Percentiles rank a stretch among this genome's conserved stretches.
These are phyloP conservation scores for Omphaloscelis lunosa DNA, from an alignment of 2,888 invertebrate species.

Conservation along the genomic window DNA sequence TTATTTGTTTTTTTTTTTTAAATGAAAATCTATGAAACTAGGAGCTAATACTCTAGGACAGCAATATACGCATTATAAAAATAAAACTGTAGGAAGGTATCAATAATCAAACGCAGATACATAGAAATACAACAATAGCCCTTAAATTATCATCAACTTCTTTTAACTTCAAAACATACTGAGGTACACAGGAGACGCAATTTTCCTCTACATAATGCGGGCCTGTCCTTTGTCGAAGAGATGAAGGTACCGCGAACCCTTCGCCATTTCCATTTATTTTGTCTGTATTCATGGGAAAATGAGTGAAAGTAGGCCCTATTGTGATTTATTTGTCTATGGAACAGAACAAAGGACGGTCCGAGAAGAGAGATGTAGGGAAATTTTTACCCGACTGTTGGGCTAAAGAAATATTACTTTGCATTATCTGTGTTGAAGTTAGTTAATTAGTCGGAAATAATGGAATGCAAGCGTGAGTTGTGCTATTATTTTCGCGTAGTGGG, in stretches of 20 bases:
- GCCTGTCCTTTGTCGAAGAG: conserved; percentile 53
- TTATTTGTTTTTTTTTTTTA: neutral
- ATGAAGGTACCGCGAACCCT: conserved; percentile 51
- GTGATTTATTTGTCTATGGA: conserved; percentile 58
- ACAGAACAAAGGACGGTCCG: conserved; percentile 49
- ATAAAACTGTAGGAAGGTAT: too few relatives aligned
- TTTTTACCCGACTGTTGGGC: conserved; percentile 27
- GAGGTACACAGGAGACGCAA: conserved; percentile 46
- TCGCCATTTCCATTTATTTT: conserved; percentile 62
- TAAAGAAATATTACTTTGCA: conserved; percentile 34
- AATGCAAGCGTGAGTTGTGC: conserved; percentile 3
- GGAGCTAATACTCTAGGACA: neutral
- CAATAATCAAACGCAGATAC: conserved; percentile 1
- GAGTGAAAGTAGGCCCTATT: conserved; percentile 53
- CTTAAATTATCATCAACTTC: conserved; percentile 32
- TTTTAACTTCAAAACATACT: conserved; percentile 30
- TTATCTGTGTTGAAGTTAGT: conserved; percentile 14
- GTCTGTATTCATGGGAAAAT: conserved; percentile 61
- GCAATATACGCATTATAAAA: neutral
- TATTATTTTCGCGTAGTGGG: neutral
- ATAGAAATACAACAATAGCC: conserved; percentile 31
- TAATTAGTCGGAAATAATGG: conserved; percentile 29
- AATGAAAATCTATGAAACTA: neutral
- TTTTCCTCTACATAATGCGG: conserved; percentile 47
- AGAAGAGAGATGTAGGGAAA: conserved; percentile 21